Base-by-base conservation (phyloP, 2,888 invertebrate genomes). In the Maniola hyperantus region DNA sequence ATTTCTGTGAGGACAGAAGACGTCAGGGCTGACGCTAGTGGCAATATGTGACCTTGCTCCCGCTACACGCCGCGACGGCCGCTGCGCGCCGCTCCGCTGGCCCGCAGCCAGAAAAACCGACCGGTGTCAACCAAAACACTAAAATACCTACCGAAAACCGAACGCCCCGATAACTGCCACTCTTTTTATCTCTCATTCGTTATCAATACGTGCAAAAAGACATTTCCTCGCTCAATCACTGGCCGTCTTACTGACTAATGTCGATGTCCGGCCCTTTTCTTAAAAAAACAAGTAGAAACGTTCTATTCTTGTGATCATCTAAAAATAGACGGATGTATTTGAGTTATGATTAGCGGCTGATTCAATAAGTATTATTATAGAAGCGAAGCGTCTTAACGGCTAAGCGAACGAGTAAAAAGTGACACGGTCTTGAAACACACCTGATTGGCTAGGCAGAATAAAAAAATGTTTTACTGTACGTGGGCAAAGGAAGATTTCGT, bases 41-140 rank as follows among this genome's bases (percentile, higher is more conserved):
- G 82, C 89, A 87, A 84, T 84, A 85, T 85, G 79, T 89, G 91
- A 92, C 91, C 91, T 92, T 92, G 91, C 82, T 72, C 83, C 83
- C 83, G 85, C 79, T 86, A 85, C 82, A 83, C 85, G 88, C 84
- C 87, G 84, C 80, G 83, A 83, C 77, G 79, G 81, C 81, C 80
- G 78, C 79, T 77, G 34, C 50, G 50, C 85, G 26, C 61, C 18
- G 53, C 18, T 75, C 75, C 77, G 73, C 85, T 90, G 90, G 90
- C 90, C 67, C 62, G 15, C 64, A 65, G 88, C 91, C 91, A 90
- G 77, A 71, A 75, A 79, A 76, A 72, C 78, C 76, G 79, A 53
- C 76, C 85, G 86, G 83, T 91, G 92, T 91, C 92, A 91, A 91
- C 91, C 86, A 75, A 83, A 79, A 87, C 87, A 83, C 87, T 79